These are phyloP conservation scores for Cavia porcellus DNA, from an alignment of 2,113 vertebrate species.

Conservation along the genomic window DNA sequence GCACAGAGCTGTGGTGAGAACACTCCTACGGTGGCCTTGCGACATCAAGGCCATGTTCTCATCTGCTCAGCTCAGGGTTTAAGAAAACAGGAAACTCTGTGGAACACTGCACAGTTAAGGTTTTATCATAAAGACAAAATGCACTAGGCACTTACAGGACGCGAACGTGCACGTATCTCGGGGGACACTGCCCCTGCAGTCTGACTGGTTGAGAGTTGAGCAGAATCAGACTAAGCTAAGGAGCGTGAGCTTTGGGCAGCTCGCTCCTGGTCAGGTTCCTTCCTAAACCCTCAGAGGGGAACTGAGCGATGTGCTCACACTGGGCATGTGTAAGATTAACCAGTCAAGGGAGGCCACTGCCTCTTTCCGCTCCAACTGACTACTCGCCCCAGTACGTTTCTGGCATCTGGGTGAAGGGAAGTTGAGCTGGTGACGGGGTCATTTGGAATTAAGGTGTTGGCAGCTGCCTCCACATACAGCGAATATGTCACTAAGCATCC, in stretches of 20 bases:
- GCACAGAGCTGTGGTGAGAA: not conserved
- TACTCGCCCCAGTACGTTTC: not conserved
- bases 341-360: not conserved
- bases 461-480: not conserved
- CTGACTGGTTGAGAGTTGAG: not conserved
- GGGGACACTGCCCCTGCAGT: not conserved
- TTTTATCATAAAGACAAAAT: not conserved
- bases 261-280: no score
- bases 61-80: not conserved
- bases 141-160: not conserved
- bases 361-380: not conserved
- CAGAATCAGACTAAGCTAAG: not conserved
- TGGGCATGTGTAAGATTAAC: not conserved
- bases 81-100: constrained; percentile 22
- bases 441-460: not conserved
- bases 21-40: not conserved
- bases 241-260: not conserved
- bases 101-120: not conserved
- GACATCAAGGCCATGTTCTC: not conserved
- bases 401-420: not conserved
- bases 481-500: not conserved
- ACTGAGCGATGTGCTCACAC: not conserved
- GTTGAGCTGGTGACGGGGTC: not conserved
- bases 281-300: not conserved
- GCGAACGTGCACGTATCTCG: rapidly evolving